Evolutionary conservation across 2,888 invertebrate species (phyloP).

Genomic region (Apeira syringaria): DNA sequence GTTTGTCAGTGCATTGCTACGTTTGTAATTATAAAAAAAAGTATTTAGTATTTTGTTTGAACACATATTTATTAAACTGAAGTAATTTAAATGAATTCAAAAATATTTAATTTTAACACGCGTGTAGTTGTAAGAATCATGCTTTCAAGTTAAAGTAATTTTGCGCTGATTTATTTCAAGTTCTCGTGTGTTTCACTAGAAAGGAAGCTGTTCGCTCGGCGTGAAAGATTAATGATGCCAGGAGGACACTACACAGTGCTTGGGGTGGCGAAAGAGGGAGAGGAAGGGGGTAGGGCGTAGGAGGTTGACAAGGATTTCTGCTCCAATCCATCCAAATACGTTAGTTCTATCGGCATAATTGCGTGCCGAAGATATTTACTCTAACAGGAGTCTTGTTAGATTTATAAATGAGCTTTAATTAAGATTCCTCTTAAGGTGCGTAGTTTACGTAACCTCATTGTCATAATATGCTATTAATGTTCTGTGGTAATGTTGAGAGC

Average conservation of each 20-base stretch:
- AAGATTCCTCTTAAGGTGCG: conserved; percentile 28
- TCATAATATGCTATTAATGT: neutral
- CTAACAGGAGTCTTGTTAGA: conserved; percentile 43
- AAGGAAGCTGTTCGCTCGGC: conserved; percentile 61
- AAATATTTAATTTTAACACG: too few species aligned
- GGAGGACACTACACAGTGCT: conserved; percentile 55
- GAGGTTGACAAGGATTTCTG: conserved; percentile 41
- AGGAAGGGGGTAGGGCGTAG: conserved; percentile 29
- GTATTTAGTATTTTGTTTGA: too few species aligned
- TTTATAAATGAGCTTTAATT: conserved; percentile 61
- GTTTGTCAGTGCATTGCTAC: too few species aligned
- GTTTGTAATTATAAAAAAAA: too few species aligned
- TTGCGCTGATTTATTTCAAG: conserved; percentile 18
- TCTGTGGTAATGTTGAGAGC: conserved; percentile 1
- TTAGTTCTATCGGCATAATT: conserved; percentile 48
- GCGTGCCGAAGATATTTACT: conserved; percentile 52
- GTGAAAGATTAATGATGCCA: conserved; percentile 76
- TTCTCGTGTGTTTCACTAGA: conserved; percentile 31
- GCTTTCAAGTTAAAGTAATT: conserved; percentile 19
- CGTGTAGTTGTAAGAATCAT: too few species aligned
- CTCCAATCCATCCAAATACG: conserved; percentile 40
- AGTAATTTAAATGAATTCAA: too few species aligned
- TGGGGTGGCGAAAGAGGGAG: conserved; percentile 37
- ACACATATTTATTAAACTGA: too few species aligned
- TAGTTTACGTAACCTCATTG: conserved; percentile 7